A percentile compares a stretch with the other conserved stretches of the same genome.
These are phyloP conservation scores for Erinaceus europaeus DNA, from an alignment of 2,113 vertebrate genomes.

Conservation along the genomic window DNA sequence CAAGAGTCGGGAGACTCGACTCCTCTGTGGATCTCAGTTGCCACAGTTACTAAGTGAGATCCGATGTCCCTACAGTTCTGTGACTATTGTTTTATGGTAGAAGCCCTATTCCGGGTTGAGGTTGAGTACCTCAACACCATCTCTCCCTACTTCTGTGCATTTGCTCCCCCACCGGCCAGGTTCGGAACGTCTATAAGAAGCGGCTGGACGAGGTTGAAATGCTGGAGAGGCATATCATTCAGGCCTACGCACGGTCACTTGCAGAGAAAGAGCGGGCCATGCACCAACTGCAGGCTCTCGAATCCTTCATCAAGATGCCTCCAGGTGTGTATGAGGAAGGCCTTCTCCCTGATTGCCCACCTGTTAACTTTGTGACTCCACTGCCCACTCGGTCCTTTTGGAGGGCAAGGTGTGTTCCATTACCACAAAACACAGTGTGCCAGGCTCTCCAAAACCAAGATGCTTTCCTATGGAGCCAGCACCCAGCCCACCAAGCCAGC, in stretches of 20 bases:
- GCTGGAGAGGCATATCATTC: constrained; percentile 87
- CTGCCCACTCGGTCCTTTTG: background rate
- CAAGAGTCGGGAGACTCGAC: background rate
- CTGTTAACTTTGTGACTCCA: background rate
- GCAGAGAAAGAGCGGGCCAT: constrained; percentile 79
- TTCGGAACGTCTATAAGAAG: constrained; percentile 78
- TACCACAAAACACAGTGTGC: background rate
- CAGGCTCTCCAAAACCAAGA: background rate
- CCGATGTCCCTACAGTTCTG: too few relatives aligned
- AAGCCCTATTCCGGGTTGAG: background rate
- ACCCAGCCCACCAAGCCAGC: background rate
- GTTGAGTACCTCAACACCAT: too few relatives aligned
- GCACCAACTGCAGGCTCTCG: constrained; percentile 57
- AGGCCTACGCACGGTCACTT: constrained; percentile 82
- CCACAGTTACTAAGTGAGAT: too few relatives aligned
- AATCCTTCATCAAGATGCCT: constrained; percentile 76
- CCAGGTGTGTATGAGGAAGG: constrained; percentile 81
- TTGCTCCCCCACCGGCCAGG: constrained; percentile 66
- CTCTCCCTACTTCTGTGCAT: background rate
- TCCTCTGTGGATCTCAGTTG: background rate
- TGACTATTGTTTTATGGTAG: too few relatives aligned
- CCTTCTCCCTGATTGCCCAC: background rate
- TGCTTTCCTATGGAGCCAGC: background rate
- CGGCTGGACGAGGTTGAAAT: constrained; percentile 80
- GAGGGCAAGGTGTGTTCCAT: background rate